These are phyloP conservation scores for Dusona sp. DNA, from an alignment of 2,888 invertebrate species.

Conservation along the genomic window DNA sequence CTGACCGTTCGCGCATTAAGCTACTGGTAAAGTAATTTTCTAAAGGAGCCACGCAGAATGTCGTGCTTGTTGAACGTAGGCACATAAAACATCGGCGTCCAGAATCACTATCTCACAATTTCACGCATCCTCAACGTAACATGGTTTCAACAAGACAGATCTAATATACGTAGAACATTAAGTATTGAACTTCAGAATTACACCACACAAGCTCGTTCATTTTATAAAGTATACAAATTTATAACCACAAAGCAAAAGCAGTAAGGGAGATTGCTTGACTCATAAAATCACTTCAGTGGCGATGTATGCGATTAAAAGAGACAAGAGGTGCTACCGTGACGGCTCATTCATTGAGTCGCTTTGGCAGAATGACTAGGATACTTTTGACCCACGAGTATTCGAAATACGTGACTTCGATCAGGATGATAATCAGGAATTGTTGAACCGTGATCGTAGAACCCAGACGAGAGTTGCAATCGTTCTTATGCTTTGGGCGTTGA, in stretches of 20 bases:
- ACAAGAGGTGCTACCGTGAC: slow-evolving; percentile 13
- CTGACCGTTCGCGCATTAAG: slow-evolving; percentile 67
- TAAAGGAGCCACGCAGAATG: slow-evolving; percentile 79
- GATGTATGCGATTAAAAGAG: slow-evolving; percentile 8
- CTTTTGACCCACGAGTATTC: slow-evolving; percentile 8
- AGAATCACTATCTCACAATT: slow-evolving; percentile 38
- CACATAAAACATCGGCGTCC: slow-evolving; percentile 9
- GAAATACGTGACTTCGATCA: slow-evolving; percentile 56
- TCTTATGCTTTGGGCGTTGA: not conserved
- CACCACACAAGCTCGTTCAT: not conserved
- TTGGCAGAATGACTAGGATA: slow-evolving; percentile 33
- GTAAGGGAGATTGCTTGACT: not conserved
- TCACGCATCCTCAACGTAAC: slow-evolving; percentile 19
- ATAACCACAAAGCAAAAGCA: not conserved
- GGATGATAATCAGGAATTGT: slow-evolving; percentile 26
- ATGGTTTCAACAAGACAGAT: not conserved
- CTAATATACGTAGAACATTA: not conserved
- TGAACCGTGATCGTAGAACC: slow-evolving; percentile 2
- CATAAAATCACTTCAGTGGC: not conserved
- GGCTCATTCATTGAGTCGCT: slow-evolving; percentile 32
- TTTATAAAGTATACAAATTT: not conserved
- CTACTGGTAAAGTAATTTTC: slow-evolving; percentile 79
- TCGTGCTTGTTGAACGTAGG: slow-evolving; percentile 62
- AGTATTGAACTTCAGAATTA: not conserved
- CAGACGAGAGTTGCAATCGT: not conserved